phyloP scores from a whole-genome alignment of 2,113 vertebrate genomes.

The Cryptomyrus ogoouensis region DNA sequence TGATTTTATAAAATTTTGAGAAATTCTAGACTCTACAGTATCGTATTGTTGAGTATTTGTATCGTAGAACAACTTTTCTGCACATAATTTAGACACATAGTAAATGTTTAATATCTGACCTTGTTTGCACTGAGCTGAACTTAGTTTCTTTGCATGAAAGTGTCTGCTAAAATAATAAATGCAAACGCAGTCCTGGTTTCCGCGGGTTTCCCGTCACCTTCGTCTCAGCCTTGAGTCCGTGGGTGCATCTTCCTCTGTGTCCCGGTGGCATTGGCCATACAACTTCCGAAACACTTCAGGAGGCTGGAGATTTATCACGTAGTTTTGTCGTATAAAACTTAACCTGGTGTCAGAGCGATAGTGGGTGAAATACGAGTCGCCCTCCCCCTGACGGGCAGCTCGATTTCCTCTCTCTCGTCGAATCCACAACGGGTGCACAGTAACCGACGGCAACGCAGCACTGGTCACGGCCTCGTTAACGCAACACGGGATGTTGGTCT shows the following conservation, averaged over 20 bases:
- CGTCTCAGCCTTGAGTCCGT: neutral
- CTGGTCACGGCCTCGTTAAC: conserved; percentile 15
- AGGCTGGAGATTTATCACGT: conserved; percentile 34
- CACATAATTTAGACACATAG: neutral
- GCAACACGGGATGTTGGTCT: conserved; percentile 35
- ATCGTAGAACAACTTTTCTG: neutral
- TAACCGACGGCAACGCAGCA: conserved; percentile 21
- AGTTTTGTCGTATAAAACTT: conserved; percentile 36
- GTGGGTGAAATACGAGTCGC: conserved; percentile 38
- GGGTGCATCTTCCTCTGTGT: neutral
- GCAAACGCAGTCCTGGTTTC: neutral
- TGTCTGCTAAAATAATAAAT: neutral
- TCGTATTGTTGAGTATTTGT: neutral
- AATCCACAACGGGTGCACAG: conserved; percentile 30
- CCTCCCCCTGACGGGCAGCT: conserved; percentile 27
- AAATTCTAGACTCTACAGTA: neutral
- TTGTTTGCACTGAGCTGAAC: neutral
- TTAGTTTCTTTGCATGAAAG: neutral
- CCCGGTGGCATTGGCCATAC: conserved; percentile 17
- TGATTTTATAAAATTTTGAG: neutral
- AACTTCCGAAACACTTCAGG: conserved; percentile 37
- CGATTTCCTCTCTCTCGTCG: conserved; percentile 29
- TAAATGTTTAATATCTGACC: neutral
- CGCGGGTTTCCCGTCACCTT: neutral
- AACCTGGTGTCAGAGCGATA: conserved; percentile 39